phyloP scores from a whole-genome alignment of 2,797 vertebrate genomes.

The Bovichtus variegatus region DNA sequence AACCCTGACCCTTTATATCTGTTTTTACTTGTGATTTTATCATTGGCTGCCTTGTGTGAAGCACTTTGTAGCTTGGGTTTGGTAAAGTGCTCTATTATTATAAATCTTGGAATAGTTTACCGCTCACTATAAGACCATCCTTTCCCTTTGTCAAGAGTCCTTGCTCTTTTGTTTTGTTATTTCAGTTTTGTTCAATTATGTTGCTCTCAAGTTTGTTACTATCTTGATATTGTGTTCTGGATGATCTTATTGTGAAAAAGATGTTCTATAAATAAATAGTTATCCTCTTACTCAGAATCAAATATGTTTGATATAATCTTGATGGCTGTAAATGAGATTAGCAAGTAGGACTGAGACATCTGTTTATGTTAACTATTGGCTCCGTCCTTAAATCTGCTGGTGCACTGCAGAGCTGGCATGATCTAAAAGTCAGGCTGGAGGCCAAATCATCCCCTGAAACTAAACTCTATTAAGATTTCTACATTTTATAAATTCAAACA shows the following conservation, averaged over 20 bases:
- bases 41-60: not conserved
- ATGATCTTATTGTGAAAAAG: not conserved
- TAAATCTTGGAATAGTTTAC: not conserved
- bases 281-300: constrained; percentile 14
- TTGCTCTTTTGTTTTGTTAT: not conserved
- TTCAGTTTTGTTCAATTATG: not conserved
- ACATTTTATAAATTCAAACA: constrained; percentile 32
- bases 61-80: not conserved
- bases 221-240: not conserved
- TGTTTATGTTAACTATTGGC: constrained; percentile 48
- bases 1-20: too few species aligned
- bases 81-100: not conserved
- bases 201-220: not conserved
- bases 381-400: constrained; percentile 47
- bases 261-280: not conserved
- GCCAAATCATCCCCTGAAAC: constrained; percentile 56
- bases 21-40: not conserved
- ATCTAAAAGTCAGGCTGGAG: constrained; percentile 45
- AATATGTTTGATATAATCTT: constrained; percentile 37
- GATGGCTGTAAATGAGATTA: constrained; percentile 35
- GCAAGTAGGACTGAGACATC: constrained; percentile 39
- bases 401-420: constrained; percentile 56
- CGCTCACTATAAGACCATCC: not conserved
- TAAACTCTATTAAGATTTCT: constrained; percentile 34
- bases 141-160: not conserved